phyloP scores from a whole-genome alignment of 64 coral and sea anemone species.

The Dendrophyllia cribrosa region DNA sequence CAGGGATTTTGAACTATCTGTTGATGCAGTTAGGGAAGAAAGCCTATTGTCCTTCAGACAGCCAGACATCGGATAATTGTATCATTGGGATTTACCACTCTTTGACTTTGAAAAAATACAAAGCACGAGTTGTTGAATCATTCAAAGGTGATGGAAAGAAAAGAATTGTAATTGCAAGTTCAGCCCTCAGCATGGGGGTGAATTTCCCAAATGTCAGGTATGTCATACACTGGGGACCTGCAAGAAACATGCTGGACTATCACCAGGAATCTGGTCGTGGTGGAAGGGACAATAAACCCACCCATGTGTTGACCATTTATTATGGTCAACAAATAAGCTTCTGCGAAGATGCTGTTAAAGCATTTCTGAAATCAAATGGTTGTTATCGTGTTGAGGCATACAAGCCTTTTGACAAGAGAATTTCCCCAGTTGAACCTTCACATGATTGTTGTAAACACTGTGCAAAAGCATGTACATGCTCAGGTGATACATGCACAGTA shows the following conservation, averaged over 20 bases:
- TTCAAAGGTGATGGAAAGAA: constrained; percentile 52
- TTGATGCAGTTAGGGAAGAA: constrained; percentile 25
- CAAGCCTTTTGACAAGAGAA: constrained; percentile 46
- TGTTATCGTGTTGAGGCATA: constrained; percentile 52
- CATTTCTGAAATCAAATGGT: constrained; percentile 42
- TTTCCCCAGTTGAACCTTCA: background rate
- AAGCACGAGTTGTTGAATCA: constrained; percentile 22
- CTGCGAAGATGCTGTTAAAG: constrained; percentile 57
- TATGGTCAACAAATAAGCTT: constrained; percentile 57
- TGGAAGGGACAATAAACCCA: constrained; percentile 37
- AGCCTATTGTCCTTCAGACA: constrained; percentile 26
- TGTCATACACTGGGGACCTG: constrained; percentile 41
- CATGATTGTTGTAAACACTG: constrained; percentile 51
- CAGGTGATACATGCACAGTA: constrained; percentile 2
- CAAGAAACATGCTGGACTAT: constrained; percentile 38
- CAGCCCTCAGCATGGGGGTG: background rate
- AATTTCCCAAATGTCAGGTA: constrained; percentile 6
- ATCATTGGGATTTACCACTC: constrained; percentile 76
- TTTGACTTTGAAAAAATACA: constrained; percentile 51
- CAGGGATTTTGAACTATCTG: constrained; percentile 34
- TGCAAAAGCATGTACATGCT: constrained; percentile 20
- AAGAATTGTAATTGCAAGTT: constrained; percentile 44
- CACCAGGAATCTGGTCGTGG: constrained; percentile 45
- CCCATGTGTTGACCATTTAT: constrained; percentile 51
- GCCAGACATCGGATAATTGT: constrained; percentile 48